Conservation (phyloP, 2,888 invertebrate species). For the Choristoneura rosaceana region DNA sequence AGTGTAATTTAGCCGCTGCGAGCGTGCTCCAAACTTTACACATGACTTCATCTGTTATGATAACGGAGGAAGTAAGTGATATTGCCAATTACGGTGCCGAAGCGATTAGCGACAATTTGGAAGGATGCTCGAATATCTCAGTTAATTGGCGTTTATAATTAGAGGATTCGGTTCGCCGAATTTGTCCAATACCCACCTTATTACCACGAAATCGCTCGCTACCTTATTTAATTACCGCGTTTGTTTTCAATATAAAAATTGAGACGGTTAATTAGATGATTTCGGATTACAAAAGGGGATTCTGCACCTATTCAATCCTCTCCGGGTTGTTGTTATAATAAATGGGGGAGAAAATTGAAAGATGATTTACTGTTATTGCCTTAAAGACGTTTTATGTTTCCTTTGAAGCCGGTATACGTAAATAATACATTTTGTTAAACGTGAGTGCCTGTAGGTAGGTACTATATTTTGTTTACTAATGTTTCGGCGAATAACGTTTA, state of each 20-base stretch:
- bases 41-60: constrained; percentile 22
- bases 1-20: constrained; percentile 6
- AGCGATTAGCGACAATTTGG: constrained; percentile 50
- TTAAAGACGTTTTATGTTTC: constrained; percentile 48
- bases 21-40: constrained; percentile 22
- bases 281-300: constrained; percentile 39
- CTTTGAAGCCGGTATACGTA: constrained; percentile 34
- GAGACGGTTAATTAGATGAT: constrained; percentile 39
- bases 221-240: constrained; percentile 47
- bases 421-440: constrained; percentile 32
- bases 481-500: too few species aligned
- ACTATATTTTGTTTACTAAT: background rate
- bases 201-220: constrained; percentile 38
- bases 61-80: constrained; percentile 47
- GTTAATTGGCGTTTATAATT: constrained; percentile 57
- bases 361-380: constrained; percentile 46
- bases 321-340: constrained; percentile 37
- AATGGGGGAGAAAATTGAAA: constrained; percentile 43
- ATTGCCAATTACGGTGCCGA: constrained; percentile 52
- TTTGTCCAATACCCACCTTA: constrained; percentile 36
- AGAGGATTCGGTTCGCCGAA: constrained; percentile 51
- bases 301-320: constrained; percentile 35
- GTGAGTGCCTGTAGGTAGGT: background rate
- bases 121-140: constrained; percentile 49
- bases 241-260: constrained; percentile 43